Conservation (phyloP, 1,140 invertebrate species). For the Cydia strobilella region DNA sequence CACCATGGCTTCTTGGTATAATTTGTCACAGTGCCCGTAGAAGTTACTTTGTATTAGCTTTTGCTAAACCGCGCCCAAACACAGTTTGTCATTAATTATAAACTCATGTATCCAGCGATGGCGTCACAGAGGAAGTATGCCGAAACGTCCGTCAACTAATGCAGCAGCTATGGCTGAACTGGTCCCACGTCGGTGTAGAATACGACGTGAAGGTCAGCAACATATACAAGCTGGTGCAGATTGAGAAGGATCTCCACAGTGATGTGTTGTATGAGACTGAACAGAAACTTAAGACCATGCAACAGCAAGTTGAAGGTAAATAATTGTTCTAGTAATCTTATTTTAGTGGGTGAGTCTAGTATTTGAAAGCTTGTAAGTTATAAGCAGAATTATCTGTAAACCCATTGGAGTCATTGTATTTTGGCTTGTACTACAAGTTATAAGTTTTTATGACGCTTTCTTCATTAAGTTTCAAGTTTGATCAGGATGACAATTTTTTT, state of each 20-base stretch:
- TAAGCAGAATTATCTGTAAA: too few species aligned
- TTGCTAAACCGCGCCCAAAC: not conserved
- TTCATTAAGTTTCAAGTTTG: too few species aligned
- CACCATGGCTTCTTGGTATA: not conserved
- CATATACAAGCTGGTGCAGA: slow-evolving; percentile 61
- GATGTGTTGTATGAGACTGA: slow-evolving; percentile 70
- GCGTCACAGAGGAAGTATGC: slow-evolving; percentile 61
- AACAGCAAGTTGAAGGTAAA: slow-evolving; percentile 68
- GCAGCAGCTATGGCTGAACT: slow-evolving; percentile 71
- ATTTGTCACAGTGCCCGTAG: not conserved
- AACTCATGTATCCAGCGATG: slow-evolving; percentile 49
- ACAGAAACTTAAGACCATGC: slow-evolving; percentile 62
- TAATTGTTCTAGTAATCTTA: slow-evolving; percentile 8
- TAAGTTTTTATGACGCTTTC: not conserved
- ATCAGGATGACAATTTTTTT: too few species aligned
- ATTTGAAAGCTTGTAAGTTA: too few species aligned
- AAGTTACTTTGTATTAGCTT: not conserved
- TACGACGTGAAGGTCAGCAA: slow-evolving; percentile 60
- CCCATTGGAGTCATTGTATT: too few species aligned
- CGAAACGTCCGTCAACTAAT: slow-evolving; percentile 64
- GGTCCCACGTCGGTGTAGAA: slow-evolving; percentile 72
- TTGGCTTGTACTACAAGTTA: not conserved
- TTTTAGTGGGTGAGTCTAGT: too few species aligned
- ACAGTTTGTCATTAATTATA: not conserved
- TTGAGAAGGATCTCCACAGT: slow-evolving; percentile 69